Base-by-base conservation (phyloP, 2,888 invertebrate genomes). In the Scaptomyza cyrtandrae region DNA sequence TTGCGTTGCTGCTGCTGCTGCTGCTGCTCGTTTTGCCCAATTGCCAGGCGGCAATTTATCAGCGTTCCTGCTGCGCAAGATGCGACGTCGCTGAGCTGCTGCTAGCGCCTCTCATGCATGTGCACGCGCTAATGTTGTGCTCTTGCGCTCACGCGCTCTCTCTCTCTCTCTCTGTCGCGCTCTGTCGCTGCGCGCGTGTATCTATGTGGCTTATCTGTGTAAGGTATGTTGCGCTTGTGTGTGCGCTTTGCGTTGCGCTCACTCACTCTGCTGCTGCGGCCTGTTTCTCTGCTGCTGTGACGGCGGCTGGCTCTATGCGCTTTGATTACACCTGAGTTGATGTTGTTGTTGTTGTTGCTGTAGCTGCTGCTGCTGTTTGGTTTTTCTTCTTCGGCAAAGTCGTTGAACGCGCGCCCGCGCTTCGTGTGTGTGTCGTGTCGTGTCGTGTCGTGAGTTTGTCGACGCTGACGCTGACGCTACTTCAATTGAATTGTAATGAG, bases 11-110 rank as follows among this genome's bases (percentile, higher is more conserved):
- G 33, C 5, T 13, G 48, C 10, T 33, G 33, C 10, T 33, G 66
- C 14, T 29, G 31, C 50, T 46, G 59, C 55, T 45, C 57, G 62
- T 50, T 45, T 67, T 71, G 75, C 78, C 87, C 88, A 89, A 89
- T 90, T 86, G 75, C 86, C 71, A 80, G 71, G 74, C 86, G 54
- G 88, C 79, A 88, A 82, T 89, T 89, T 89, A 89, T 88, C 88
- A 90, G 86, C 63, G 57, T 68, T 69, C 61, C 71, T 65, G 61
- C 52, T 54, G 61, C 44, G 55, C 66, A 67, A 60, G 82, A 78
- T 81, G 82, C 61, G 68, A 66, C 79, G 79, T 50, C 55, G 66
- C 55, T 54, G 72, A 72, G 55, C 69, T 50, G 64, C 41, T 62
- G 59, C 16, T 7, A 35, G 35, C 50, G 19, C 35, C 43, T 45